Evolutionary conservation across 2,113 vertebrate species (phyloP), one percentile per base, ranked within the genome.

Genomic region (Platysternon megacephalum): DNA sequence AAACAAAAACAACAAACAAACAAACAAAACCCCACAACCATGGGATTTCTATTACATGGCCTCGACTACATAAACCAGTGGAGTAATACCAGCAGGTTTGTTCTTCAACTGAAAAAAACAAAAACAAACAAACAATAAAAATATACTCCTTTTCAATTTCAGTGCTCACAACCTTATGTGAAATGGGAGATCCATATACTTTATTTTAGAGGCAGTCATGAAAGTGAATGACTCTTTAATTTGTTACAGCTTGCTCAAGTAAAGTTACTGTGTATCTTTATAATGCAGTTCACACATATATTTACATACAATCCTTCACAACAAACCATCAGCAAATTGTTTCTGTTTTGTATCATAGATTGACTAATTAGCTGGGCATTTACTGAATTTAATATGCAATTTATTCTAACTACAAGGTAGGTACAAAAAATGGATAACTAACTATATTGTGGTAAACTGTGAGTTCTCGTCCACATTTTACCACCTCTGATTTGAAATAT

Each of bases 161-260:
- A 80, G 26, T 44, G 68, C 85, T 92, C 88, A 74, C 35, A 44
- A 14, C 49, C 82, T 92, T 87, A 55, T 84, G 83, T 68, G 94
- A 95, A 95, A 96, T 93, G 81, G 81, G 94, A 52, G 26, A 93
- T 68, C 48, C 8, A 35, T 35, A 51, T 19, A 49, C 68, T 90
- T 96, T 88, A 26, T 90, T 93, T 97, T 86, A 86, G 81, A 0
- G 0, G 49, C 72, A 51, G 35, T 84, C 79, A 22, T 92, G 95
- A 95, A 95, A 94, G 12, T 28, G 72, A 76, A 44, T 89, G 78
- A 90, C 55, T 89, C 84, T 35, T 86, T 97, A 65, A 93, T 96
- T 95, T 88, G 49, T 78, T 35, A 65, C 3, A 21, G 11, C 48
- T 87, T 82, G 58, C n/a, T 94, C 81, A 56, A 44, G 91, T 95